phyloP scores from a whole-genome alignment of 2,888 invertebrate species.

The Rotaria socialis region DNA sequence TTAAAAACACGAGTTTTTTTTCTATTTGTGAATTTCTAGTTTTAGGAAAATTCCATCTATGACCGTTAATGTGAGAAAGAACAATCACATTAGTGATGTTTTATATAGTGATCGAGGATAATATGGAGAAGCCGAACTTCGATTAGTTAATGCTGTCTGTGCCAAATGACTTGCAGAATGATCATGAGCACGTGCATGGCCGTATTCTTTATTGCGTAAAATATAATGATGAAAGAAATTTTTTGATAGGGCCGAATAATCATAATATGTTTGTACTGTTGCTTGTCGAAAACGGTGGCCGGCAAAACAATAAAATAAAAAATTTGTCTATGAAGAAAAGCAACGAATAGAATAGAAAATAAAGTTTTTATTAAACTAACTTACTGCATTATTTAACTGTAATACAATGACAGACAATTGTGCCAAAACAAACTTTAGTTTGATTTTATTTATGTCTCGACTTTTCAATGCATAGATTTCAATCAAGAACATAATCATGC shows the following conservation, averaged over 20 bases:
- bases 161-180: neutral
- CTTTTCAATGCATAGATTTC: neutral
- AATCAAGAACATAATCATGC: neutral
- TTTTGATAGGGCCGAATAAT: neutral
- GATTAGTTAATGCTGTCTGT: neutral
- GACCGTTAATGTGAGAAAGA: neutral
- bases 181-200: neutral
- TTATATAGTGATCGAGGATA: neutral
- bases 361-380: neutral
- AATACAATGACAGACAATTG: neutral
- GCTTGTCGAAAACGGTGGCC: neutral
- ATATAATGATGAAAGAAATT: neutral
- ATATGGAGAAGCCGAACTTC: neutral
- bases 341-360: neutral
- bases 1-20: neutral
- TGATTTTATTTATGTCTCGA: neutral
- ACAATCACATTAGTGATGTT: neutral
- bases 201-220: neutral
- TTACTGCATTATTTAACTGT: conserved; percentile 20
- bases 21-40: neutral
- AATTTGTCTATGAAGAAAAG: neutral
- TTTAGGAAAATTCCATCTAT: neutral
- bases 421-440: neutral
- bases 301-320: neutral
- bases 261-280: neutral